phyloP scores from a whole-genome alignment of 2,888 invertebrate species.

The Netelia inedita region DNA sequence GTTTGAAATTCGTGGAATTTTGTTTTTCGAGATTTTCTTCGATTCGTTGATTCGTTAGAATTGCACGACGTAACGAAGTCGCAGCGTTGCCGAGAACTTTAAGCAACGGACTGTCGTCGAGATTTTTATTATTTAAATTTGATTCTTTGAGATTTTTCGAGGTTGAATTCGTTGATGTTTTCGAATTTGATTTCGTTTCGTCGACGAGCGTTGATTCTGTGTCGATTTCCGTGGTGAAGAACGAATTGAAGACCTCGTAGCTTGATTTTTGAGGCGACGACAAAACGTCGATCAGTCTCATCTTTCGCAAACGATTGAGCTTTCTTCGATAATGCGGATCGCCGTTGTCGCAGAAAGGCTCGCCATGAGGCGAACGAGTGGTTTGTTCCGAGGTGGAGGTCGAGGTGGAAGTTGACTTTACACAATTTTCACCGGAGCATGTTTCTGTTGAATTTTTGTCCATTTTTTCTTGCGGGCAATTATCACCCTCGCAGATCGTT shows the following conservation, averaged over 20 bases:
- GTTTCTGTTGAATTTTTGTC: conserved; percentile 13
- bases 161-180: neutral
- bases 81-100: neutral
- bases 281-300: conserved; percentile 56
- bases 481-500: conserved; percentile 15
- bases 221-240: neutral
- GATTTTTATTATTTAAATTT: neutral
- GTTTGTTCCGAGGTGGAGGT: neutral
- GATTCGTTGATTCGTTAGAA: neutral
- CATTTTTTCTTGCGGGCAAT: conserved; percentile 32
- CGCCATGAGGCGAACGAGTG: neutral
- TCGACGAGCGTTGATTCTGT: neutral
- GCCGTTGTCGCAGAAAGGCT: conserved; percentile 67
- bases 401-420: neutral
- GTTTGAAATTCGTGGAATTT: neutral
- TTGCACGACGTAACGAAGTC: neutral
- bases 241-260: conserved; percentile 5
- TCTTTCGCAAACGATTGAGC: conserved; percentile 65
- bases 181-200: neutral
- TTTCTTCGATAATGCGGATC: conserved; percentile 71
- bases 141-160: neutral
- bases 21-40: neutral
- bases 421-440: conserved; percentile 10
- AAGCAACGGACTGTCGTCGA: neutral
- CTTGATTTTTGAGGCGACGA: conserved; percentile 14